Evolutionary conservation across 53 echinoderm and acorn worm genomes (phyloP), one percentile per base, ranked within the genome.

Genomic region (Actinopyga echinites): DNA sequence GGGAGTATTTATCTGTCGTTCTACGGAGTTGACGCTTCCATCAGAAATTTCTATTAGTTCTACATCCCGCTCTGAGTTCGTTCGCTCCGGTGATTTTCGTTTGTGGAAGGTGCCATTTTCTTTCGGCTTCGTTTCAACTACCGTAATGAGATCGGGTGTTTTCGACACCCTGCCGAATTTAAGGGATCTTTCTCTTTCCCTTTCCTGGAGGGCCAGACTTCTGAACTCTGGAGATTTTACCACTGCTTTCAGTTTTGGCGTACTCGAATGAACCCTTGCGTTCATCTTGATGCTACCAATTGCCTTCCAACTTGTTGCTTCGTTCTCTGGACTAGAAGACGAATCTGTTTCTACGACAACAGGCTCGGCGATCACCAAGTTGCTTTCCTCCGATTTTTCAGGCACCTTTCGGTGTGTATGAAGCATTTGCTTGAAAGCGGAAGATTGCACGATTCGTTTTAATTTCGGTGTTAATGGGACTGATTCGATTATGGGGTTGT

Each of bases 1-100:
- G 8, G 75, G 75, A 43, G 75, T 75, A 19, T 75, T 75, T 25
- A 75, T 75, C 49, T 75, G 75, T 30, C 75, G 28, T 23, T 75
- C 53, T 23, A 75, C 43, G 6, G 75, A 49, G 17, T 42, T 42
- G 4, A 42, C 24, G 45, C 75, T 44, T 30, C 23, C 75, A 30
- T 75, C 75, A 0, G 75, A 75, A 29, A 75, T 38, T 42, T 75
- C 44, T 52, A 75, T 22, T 26, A 75, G 75, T 45, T 75, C 75
- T 13, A 49, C 54, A 23, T 75, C 45, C 43, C 23, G 40, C 1
- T 62, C 62, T 24, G 54, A 44, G 5, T 19, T 12, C 40, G 3
- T 29, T 13, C 8, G 17, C 28, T 19, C 45, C 28, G 3, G 28
- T 19, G 43, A 5, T 8, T 15, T 30, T 2, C 28, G 22, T 19